A percentile compares a stretch with the other conserved stretches of the same genome.
These are phyloP conservation scores for Sphaerophoria taeniata DNA, from an alignment of 2,888 invertebrate species.

Conservation along the genomic window DNA sequence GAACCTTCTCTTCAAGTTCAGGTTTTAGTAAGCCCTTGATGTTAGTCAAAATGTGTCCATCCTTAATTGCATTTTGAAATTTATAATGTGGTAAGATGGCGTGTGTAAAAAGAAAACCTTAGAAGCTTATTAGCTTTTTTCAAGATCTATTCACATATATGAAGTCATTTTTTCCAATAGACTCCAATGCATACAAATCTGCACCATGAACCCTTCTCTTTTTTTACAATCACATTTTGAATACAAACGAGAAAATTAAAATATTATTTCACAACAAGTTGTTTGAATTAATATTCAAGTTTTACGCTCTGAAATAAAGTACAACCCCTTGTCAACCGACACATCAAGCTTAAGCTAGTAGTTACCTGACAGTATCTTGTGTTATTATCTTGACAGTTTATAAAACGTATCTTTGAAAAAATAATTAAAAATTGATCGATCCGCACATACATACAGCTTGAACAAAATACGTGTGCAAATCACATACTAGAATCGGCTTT, in stretches of 20 bases:
- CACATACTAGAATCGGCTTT: conserved; percentile 34
- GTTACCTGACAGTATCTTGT: conserved; percentile 36
- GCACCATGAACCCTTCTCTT: too few species aligned
- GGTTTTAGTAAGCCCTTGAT: too few species aligned
- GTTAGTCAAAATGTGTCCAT: too few species aligned
- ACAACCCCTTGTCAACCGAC: background rate
- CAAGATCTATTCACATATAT: too few species aligned
- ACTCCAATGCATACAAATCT: too few species aligned
- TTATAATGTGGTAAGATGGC: too few species aligned
- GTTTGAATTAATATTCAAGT: conserved; percentile 25
- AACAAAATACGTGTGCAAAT: background rate
- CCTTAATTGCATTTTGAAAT: too few species aligned
- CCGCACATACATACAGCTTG: conserved; percentile 11
- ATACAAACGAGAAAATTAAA: conserved; percentile 2
- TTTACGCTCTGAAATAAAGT: conserved; percentile 1
- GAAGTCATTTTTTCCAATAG: too few species aligned
- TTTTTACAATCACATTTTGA: too few species aligned
- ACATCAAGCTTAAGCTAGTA: conserved; percentile 1
- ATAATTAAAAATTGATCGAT: conserved; percentile 62
- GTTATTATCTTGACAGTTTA: conserved; percentile 33
- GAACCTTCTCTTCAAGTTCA: too few species aligned
- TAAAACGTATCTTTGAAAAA: conserved; percentile 10
- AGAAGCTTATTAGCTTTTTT: too few species aligned
- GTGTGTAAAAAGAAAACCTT: too few species aligned
- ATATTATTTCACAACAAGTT: conserved; percentile 36